A percentile compares a stretch with the other conserved stretches of the same genome.
Conservation (phyloP, 1,140 invertebrate species). For the Daktulosphaira vitifoliae region DNA sequence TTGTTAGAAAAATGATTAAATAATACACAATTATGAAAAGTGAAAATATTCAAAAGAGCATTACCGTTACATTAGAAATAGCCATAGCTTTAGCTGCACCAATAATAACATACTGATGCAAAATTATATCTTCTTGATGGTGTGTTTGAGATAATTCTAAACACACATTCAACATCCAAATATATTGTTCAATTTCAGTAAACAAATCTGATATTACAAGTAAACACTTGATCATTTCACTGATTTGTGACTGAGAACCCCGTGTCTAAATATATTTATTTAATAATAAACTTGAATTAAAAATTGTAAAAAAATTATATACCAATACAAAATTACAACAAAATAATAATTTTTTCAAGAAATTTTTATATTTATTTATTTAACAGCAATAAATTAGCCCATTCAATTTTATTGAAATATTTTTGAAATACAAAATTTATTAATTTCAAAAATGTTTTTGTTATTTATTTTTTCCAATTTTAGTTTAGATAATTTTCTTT, state of each 20-base stretch:
- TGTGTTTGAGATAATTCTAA: slow-evolving; percentile 55
- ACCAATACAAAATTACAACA: too few relatives aligned
- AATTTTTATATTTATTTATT: too few relatives aligned
- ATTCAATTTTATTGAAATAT: too few relatives aligned
- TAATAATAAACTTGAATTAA: slow-evolving; percentile 5
- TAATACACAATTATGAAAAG: too few relatives aligned
- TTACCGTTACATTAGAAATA: slow-evolving; percentile 51
- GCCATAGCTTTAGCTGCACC: slow-evolving; percentile 60
- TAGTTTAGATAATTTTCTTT: too few relatives aligned
- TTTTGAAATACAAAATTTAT: too few relatives aligned
- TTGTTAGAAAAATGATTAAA: too few relatives aligned
- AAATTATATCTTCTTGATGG: slow-evolving; percentile 59
- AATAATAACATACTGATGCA: slow-evolving; percentile 59
- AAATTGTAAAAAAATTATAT: neutral
- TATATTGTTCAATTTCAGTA: slow-evolving; percentile 57
- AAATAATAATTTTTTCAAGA: too few relatives aligned
- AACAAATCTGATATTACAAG: slow-evolving; percentile 60
- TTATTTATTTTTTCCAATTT: too few relatives aligned
- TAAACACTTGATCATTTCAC: slow-evolving; percentile 59
- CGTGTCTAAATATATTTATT: slow-evolving; percentile 8
- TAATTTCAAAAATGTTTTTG: too few relatives aligned
- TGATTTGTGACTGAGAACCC: slow-evolving; percentile 51
- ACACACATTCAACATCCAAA: slow-evolving; percentile 62
- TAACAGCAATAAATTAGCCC: too few relatives aligned
- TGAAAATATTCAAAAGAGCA: slow-evolving; percentile 34